phyloP scores from a whole-genome alignment of 2,888 invertebrate species.

The Kuschelorhynchus macadamiae region DNA sequence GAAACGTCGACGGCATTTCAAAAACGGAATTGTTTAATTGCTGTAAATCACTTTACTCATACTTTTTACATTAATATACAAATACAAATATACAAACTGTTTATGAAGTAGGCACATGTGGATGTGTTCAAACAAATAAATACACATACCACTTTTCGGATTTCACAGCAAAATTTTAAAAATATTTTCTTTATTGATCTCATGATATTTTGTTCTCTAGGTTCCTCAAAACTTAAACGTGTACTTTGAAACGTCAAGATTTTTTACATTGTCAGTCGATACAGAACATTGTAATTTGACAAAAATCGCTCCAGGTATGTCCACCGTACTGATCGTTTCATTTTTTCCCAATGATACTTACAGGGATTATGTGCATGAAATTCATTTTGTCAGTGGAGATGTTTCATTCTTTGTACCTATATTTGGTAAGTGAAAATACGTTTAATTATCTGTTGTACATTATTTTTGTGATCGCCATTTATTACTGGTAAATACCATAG shows the following conservation, averaged over 20 bases:
- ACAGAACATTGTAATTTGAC: conserved; percentile 60
- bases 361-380: conserved; percentile 72
- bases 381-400: conserved; percentile 71
- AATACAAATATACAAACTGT: too few relatives aligned
- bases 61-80: too few relatives aligned
- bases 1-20: too few relatives aligned
- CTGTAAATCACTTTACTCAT: too few relatives aligned
- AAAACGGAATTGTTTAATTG: too few relatives aligned
- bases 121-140: too few relatives aligned
- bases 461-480: conserved; percentile 18
- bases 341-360: conserved; percentile 73
- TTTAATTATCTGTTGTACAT: too few relatives aligned
- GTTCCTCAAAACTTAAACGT: conserved; percentile 71
- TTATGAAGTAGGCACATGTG: too few relatives aligned
- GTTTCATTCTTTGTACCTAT: conserved; percentile 73
- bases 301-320: conserved; percentile 80
- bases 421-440: conserved; percentile 73
- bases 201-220: too few relatives aligned
- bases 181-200: too few relatives aligned
- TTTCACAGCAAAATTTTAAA: conserved; percentile 19
- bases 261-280: conserved; percentile 67
- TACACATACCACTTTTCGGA: too few relatives aligned
- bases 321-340: conserved; percentile 73
- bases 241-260: conserved; percentile 71
- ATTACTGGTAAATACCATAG: too few relatives aligned